Conservation (phyloP, 92 coral and sea anemone species). For the Palythoa heliodiscus region DNA sequence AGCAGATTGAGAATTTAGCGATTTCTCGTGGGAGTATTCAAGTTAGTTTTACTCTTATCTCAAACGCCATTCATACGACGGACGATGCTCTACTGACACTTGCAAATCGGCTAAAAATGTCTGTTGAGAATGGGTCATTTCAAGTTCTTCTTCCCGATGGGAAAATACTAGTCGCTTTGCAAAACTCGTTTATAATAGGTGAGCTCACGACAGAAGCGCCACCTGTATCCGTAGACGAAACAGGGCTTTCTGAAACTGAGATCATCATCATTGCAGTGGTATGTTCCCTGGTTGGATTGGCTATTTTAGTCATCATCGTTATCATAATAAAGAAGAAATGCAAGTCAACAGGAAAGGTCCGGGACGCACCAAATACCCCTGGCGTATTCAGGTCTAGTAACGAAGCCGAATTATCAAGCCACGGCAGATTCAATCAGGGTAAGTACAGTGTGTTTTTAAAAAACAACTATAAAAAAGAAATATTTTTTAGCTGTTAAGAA, state of each 20-base stretch:
- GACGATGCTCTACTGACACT: background rate
- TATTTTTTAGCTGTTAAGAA: too few relatives aligned
- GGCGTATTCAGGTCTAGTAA: background rate
- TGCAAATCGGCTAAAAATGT: conserved; percentile 1
- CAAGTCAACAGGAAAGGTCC: background rate
- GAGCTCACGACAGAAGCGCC: background rate
- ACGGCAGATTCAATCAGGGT: background rate
- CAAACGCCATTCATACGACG: conserved; percentile 12
- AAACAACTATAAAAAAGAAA: too few relatives aligned
- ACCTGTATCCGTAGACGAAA: background rate
- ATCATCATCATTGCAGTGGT: conserved; percentile 41
- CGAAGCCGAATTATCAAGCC: background rate
- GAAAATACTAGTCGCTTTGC: conserved; percentile 5
- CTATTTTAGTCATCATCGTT: background rate
- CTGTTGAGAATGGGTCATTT: background rate
- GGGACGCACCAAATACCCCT: background rate
- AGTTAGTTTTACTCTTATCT: conserved; percentile 1
- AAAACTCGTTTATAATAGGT: conserved; percentile 7
- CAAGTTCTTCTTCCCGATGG: conserved; percentile 32
- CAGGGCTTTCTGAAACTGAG: conserved; percentile 27
- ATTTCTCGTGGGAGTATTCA: conserved; percentile 32
- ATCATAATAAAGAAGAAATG: conserved; percentile 7
- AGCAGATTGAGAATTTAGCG: conserved; percentile 12
- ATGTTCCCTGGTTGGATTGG: conserved; percentile 25
- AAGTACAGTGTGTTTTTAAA: background rate